These are phyloP conservation scores for Coelogynopora nodosa DNA, from an alignment of 2,888 invertebrate genomes.

Conservation along the genomic window DNA sequence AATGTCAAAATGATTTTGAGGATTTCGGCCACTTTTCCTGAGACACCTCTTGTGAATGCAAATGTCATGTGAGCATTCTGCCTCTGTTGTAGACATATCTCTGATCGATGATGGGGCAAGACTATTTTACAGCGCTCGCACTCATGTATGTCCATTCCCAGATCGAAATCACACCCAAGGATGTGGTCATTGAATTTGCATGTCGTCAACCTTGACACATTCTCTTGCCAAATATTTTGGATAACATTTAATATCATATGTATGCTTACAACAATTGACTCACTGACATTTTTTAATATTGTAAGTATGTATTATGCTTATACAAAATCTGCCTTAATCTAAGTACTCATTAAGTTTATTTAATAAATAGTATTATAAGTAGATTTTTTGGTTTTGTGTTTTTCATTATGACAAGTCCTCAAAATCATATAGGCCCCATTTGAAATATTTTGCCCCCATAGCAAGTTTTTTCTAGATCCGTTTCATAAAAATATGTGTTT, in stretches of 20 bases:
- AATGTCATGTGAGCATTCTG: neutral
- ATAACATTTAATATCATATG: neutral
- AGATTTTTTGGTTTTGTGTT: no score
- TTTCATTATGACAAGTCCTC: no score
- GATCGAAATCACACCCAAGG: neutral
- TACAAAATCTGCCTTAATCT: no score
- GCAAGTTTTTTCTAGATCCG: no score
- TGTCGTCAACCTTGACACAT: neutral
- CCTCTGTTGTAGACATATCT: neutral
- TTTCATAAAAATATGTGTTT: no score
- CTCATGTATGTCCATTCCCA: neutral
- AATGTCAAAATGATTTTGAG: constrained; percentile 6
- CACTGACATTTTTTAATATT: no score
- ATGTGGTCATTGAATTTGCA: constrained; percentile 7
- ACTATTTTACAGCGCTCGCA: neutral
- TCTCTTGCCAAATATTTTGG: neutral
- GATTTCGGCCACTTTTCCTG: neutral
- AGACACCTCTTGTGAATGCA: neutral
- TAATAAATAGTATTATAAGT: no score
- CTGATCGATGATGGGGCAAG: neutral
- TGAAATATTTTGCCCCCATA: no score
- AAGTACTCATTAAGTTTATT: no score
- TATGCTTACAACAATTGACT: no score
- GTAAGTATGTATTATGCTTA: no score
- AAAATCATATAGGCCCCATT: no score